These are phyloP conservation scores for Cavia aperea DNA, from an alignment of 2,113 vertebrate genomes.

Conservation along the genomic window DNA sequence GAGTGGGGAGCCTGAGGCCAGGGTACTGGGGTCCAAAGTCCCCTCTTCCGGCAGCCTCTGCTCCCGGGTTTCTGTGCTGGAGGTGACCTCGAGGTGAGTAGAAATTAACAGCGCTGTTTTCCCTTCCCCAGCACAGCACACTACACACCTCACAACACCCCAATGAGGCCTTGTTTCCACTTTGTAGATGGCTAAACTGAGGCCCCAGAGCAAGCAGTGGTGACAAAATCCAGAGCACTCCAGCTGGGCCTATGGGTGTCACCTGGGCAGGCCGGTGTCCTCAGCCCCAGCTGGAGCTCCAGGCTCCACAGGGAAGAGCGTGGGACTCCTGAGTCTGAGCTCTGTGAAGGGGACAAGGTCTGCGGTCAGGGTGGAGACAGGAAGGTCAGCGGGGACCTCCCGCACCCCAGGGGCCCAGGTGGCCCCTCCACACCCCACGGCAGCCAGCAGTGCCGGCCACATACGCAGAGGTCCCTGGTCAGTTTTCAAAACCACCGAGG, in stretches of 20 bases:
- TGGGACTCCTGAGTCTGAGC: not conserved
- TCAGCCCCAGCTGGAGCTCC: not conserved
- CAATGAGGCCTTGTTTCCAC: not conserved
- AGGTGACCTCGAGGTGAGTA: not conserved
- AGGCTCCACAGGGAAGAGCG: not conserved
- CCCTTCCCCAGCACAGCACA: not conserved
- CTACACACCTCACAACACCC: not conserved
- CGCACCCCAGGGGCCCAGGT: not conserved
- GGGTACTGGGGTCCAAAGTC: not conserved
- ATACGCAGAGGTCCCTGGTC: not conserved
- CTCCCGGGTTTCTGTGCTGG: too few species aligned
- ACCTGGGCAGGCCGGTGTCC: not conserved
- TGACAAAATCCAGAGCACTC: accelerated
- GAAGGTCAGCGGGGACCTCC: not conserved
- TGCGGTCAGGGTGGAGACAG: not conserved
- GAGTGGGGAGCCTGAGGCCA: accelerated
- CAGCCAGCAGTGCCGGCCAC: accelerated
- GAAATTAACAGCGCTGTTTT: accelerated
- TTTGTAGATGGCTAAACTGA: not conserved
- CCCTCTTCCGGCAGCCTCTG: accelerated
- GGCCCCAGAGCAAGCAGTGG: not conserved
- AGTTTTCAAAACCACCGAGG: not conserved
- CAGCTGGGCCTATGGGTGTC: not conserved
- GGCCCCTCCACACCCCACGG: not conserved
- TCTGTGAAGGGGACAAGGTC: not conserved